A percentile compares a stretch with the other conserved stretches of the same genome.
Conservation (phyloP, 1,140 invertebrate species). For the Prorops nasuta region DNA sequence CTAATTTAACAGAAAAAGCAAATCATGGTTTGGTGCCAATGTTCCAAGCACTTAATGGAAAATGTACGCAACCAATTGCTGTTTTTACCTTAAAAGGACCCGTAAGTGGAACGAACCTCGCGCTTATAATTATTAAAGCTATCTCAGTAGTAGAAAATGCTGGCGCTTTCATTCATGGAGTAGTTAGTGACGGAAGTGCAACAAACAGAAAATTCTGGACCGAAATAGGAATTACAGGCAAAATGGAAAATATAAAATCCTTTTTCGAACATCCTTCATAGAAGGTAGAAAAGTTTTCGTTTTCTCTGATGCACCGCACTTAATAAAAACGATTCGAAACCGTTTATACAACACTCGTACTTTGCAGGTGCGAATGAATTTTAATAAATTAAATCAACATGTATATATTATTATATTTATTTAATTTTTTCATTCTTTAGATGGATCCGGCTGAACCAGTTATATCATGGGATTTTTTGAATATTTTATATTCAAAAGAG, state of each 20-base stretch:
- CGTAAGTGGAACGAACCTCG: background rate
- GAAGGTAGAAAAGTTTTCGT: background rate
- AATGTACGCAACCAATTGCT: conserved; percentile 20
- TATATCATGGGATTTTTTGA: too few species aligned
- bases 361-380: background rate
- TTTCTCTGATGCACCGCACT: background rate
- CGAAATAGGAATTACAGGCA: background rate
- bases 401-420: too few species aligned
- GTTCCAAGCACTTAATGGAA: conserved; percentile 16
- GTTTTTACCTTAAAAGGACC: conserved; percentile 13
- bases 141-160: background rate
- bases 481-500: too few species aligned
- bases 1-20: conserved; percentile 12
- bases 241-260: background rate
- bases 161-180: background rate
- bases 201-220: background rate
- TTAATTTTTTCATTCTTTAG: too few species aligned
- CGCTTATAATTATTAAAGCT: conserved; percentile 1
- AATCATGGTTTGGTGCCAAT: conserved; percentile 24
- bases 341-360: background rate
- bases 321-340: background rate
- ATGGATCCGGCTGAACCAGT: too few species aligned
- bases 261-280: background rate
- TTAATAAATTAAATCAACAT: too few species aligned
- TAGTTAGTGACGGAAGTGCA: background rate